A percentile compares a stretch with the other conserved stretches of the same genome.
These are phyloP conservation scores for Diplodus puntazzo DNA, from an alignment of 2,797 vertebrate species.

Conservation along the genomic window DNA sequence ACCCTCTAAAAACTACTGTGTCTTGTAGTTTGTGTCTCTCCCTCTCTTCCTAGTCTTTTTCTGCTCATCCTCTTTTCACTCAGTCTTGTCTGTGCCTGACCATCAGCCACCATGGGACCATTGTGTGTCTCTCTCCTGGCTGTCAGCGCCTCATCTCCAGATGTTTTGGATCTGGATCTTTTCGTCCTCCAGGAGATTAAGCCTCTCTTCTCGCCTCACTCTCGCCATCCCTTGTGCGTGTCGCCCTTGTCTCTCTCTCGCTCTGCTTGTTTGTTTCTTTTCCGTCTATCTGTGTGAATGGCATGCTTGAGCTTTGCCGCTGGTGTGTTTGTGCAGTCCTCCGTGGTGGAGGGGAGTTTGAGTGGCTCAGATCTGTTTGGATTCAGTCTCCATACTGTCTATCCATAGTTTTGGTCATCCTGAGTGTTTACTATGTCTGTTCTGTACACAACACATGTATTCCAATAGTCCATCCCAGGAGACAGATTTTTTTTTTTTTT, in stretches of 20 bases:
- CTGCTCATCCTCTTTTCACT: not conserved
- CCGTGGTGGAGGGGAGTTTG: not conserved
- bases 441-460: not conserved
- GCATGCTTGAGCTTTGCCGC: not conserved
- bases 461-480: fast-evolving
- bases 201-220: not conserved
- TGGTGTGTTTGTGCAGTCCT: not conserved
- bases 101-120: not conserved
- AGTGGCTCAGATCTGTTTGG: not conserved
- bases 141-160: not conserved
- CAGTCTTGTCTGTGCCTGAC: not conserved
- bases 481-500: too few relatives aligned
- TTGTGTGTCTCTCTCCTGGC: not conserved
- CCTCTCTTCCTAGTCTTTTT: not conserved
- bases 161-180: constrained; percentile 5
- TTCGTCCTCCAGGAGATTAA: not conserved
- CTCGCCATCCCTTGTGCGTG: not conserved
- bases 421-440: not conserved
- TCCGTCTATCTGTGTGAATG: not conserved
- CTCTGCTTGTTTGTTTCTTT: not conserved
- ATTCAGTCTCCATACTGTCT: not conserved
- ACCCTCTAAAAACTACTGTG: not conserved
- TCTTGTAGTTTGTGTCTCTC: not conserved
- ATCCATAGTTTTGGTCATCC: not conserved
- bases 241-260: not conserved